A percentile compares a stretch with the other conserved stretches of the same genome.
These are phyloP conservation scores for Sialis fuliginosa DNA, from an alignment of 2,888 invertebrate genomes.

Conservation along the genomic window DNA sequence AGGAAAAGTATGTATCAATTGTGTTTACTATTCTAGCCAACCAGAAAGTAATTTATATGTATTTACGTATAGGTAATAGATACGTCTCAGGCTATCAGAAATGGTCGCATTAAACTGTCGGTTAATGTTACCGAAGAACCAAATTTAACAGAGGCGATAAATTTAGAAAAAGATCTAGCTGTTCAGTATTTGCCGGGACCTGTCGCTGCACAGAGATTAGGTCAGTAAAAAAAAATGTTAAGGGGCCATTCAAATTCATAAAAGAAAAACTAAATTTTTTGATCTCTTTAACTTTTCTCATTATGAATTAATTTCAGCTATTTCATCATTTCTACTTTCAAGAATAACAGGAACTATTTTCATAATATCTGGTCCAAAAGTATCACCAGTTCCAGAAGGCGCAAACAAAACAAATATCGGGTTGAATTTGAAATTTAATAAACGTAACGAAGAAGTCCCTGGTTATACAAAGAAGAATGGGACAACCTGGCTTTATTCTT, in stretches of 20 bases:
- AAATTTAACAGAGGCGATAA: slow-evolving; percentile 19
- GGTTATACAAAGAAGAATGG: slow-evolving; percentile 63
- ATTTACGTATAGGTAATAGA: slow-evolving; percentile 32
- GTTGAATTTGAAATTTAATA: slow-evolving; percentile 78
- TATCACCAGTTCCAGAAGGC: slow-evolving; percentile 22
- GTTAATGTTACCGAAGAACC: slow-evolving; percentile 36
- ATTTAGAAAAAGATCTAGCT: slow-evolving; percentile 18
- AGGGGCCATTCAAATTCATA: neutral
- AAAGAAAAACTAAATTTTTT: neutral
- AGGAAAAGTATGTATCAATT: slow-evolving; percentile 41
- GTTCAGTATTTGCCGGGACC: slow-evolving; percentile 34
- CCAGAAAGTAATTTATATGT: neutral
- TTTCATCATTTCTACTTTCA: slow-evolving; percentile 55
- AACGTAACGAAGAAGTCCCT: slow-evolving; percentile 52
- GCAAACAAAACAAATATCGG: slow-evolving; percentile 61
- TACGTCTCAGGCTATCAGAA: slow-evolving; percentile 29
- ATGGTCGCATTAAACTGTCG: slow-evolving; percentile 40
- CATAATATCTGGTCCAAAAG: slow-evolving; percentile 35
- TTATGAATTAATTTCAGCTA: slow-evolving; percentile 22
- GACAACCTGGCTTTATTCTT: slow-evolving; percentile 68
- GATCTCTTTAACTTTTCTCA: neutral
- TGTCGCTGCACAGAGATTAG: slow-evolving; percentile 38
- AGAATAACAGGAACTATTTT: slow-evolving; percentile 75
- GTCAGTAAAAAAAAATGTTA: slow-evolving; percentile 19
- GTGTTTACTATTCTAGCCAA: neutral